Evolutionary conservation across 2,113 vertebrate genomes (phyloP).

Genomic region (Candoia aspera): DNA sequence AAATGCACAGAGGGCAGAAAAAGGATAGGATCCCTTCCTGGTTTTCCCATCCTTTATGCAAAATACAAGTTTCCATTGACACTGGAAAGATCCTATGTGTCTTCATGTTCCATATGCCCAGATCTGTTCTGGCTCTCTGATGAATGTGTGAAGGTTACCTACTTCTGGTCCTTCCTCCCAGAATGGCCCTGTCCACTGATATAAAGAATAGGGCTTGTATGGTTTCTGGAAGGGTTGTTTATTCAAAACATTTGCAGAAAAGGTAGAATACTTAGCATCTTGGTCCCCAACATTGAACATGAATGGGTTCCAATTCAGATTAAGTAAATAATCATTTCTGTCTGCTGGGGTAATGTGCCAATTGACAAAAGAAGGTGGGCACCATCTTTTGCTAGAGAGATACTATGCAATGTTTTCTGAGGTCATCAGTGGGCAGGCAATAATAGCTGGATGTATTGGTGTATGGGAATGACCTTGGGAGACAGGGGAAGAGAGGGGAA

Average conservation of each 20-base stretch:
- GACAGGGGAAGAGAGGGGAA: neutral
- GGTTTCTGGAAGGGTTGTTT: neutral
- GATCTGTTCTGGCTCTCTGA: neutral
- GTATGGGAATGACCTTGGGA: neutral
- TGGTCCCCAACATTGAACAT: neutral
- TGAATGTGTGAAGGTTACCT: neutral
- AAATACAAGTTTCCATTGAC: neutral
- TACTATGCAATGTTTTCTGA: neutral
- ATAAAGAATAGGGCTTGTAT: neutral
- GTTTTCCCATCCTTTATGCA: neutral
- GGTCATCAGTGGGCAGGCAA: neutral
- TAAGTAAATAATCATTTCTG: neutral
- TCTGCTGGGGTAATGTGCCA: neutral
- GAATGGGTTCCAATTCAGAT: neutral
- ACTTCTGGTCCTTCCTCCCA: neutral
- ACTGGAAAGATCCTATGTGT: neutral
- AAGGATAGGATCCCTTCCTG: neutral
- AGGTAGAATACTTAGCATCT: neutral
- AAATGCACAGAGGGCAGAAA: neutral
- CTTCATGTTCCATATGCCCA: neutral
- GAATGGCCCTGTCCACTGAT: neutral
- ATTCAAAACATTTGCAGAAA: neutral
- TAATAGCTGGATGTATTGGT: neutral
- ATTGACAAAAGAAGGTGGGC: neutral
- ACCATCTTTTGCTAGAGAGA: neutral